Evolutionary conservation across 2,888 invertebrate genomes (phyloP).

Genomic region (Leptopilina drosophilae): DNA sequence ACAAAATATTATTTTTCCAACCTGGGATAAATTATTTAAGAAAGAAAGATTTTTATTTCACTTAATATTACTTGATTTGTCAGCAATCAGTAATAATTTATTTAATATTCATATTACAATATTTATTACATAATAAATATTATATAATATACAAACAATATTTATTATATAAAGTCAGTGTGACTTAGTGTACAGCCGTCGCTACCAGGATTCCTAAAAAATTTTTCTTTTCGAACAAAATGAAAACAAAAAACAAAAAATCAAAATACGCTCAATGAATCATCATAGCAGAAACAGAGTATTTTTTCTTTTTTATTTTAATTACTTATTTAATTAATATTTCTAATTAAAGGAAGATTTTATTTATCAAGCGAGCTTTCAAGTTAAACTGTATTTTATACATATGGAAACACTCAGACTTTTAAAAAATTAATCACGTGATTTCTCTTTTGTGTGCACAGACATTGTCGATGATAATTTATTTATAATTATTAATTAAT

Average conservation of each 20-base stretch:
- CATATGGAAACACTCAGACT: slow-evolving; percentile 33
- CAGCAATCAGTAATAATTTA: slow-evolving; percentile 40
- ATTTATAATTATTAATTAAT: not conserved
- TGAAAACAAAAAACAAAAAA: not conserved
- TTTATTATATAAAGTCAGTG: slow-evolving; percentile 39
- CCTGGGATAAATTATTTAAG: not conserved
- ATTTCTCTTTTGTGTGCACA: slow-evolving; percentile 27
- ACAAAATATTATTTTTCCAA: not conserved
- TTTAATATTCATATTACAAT: slow-evolving; percentile 44
- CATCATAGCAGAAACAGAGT: slow-evolving; percentile 6
- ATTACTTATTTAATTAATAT: slow-evolving; percentile 11
- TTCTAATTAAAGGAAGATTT: slow-evolving; percentile 8
- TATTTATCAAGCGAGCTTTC: slow-evolving; percentile 17
- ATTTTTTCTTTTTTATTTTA: not conserved
- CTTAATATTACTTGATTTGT: slow-evolving; percentile 35
- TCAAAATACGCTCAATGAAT: slow-evolving; percentile 15
- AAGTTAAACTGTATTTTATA: slow-evolving; percentile 17
- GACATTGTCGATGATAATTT: slow-evolving; percentile 25
- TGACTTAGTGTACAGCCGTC: slow-evolving; percentile 37
- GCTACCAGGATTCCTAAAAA: slow-evolving; percentile 23
- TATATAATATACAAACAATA: slow-evolving; percentile 41
- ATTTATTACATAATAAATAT: slow-evolving; percentile 41
- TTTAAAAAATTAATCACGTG: slow-evolving; percentile 26
- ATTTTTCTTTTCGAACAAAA: not conserved
- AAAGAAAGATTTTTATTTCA: not conserved